Conservation (phyloP, 2,888 invertebrate species). For the Melipona beecheii region DNA sequence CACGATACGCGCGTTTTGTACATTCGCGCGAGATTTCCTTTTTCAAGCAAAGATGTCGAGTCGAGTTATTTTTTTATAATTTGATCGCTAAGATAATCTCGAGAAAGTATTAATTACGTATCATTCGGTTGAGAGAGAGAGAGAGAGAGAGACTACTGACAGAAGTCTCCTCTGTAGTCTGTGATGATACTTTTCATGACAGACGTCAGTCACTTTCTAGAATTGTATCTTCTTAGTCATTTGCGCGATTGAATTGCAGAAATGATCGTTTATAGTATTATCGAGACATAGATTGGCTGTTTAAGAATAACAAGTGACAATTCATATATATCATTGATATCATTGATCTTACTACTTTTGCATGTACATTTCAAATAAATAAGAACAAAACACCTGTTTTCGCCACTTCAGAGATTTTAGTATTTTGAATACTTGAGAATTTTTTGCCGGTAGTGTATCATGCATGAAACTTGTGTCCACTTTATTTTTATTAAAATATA, state of each 20-base stretch:
- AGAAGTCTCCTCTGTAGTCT: neutral
- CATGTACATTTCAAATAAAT: too few relatives aligned
- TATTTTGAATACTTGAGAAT: too few relatives aligned
- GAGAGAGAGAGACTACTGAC: too few relatives aligned
- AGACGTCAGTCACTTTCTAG: neutral
- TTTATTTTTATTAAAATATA: too few relatives aligned
- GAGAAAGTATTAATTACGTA: neutral
- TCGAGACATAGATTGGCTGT: neutral
- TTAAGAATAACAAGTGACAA: neutral
- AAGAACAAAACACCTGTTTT: too few relatives aligned
- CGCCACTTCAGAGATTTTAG: too few relatives aligned
- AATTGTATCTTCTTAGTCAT: neutral
- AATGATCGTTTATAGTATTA: neutral
- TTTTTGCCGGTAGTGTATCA: too few relatives aligned
- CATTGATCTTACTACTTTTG: too few relatives aligned
- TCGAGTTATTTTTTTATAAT: neutral
- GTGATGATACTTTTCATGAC: neutral
- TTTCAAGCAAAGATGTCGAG: accelerated
- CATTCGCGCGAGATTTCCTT: neutral
- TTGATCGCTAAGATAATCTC: neutral
- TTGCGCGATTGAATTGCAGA: neutral
- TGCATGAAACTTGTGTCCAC: too few relatives aligned
- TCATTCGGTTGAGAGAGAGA: neutral
- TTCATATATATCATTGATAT: neutral
- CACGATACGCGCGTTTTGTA: too few relatives aligned